A percentile compares a stretch with the other conserved stretches of the same genome.
phyloP scores from a whole-genome alignment of 2,797 vertebrate genomes.

The Echiichthys vipera region DNA sequence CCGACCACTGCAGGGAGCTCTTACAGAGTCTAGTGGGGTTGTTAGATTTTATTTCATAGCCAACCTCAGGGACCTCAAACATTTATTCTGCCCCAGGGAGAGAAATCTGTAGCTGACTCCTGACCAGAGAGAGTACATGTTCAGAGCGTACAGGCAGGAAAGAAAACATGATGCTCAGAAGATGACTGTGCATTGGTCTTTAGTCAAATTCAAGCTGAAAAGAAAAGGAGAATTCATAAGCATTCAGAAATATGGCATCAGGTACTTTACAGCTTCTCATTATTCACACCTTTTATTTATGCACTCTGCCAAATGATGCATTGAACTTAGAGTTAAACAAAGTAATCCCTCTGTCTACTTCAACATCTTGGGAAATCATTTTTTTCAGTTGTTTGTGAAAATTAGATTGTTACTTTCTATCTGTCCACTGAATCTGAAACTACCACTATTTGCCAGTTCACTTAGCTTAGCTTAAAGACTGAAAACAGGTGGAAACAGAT shows the following conservation, averaged over 20 bases:
- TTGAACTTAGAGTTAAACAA: not conserved
- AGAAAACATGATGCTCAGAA: conserved; percentile 46
- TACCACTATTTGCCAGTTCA: not conserved
- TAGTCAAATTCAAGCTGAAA: conserved; percentile 43
- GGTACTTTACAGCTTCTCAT: not conserved
- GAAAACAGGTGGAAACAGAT: too few relatives aligned
- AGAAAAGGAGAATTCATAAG: conserved; percentile 14
- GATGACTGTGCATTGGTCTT: conserved; percentile 42
- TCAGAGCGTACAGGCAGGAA: conserved; percentile 39
- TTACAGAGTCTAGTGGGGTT: conserved; percentile 52
- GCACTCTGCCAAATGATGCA: not conserved
- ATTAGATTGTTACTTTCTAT: not conserved
- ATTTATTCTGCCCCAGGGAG: conserved; percentile 74
- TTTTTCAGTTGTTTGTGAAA: not conserved
- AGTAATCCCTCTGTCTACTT: not conserved
- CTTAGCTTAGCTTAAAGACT: not conserved
- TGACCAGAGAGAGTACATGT: conserved; percentile 45
- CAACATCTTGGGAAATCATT: not conserved
- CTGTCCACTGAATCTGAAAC: not conserved
- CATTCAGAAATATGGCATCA: not conserved
- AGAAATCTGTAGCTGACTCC: conserved; percentile 54
- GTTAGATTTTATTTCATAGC: conserved; percentile 74
- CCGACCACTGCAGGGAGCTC: conserved; percentile 50
- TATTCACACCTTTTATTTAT: not conserved
- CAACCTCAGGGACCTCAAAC: conserved; percentile 71